These are phyloP conservation scores for Druceiella hillmani DNA, from an alignment of 2,888 invertebrate genomes.

Conservation along the genomic window DNA sequence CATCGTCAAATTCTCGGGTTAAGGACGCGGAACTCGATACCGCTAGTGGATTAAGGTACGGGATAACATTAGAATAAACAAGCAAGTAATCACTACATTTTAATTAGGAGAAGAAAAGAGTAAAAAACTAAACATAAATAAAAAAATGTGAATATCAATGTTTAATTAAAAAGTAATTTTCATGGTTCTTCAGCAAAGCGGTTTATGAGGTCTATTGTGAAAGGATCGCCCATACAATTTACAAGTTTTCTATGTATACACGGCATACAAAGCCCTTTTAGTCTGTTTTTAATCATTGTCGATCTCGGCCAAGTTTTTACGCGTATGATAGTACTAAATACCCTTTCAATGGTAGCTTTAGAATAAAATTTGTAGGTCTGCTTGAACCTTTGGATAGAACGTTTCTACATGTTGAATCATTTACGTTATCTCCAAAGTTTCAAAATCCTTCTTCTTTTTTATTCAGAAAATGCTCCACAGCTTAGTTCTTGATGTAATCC, in stretches of 20 bases:
- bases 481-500: slow-evolving; percentile 9
- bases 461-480: slow-evolving; percentile 10
- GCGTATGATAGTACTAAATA: slow-evolving; percentile 15
- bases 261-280: slow-evolving; percentile 13
- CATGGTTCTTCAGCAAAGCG: too few relatives aligned
- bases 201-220: slow-evolving; percentile 2
- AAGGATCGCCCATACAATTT: slow-evolving; percentile 6
- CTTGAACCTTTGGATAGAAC: slow-evolving; percentile 12
- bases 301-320: slow-evolving; percentile 18
- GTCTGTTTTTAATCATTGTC: slow-evolving; percentile 16
- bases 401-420: slow-evolving; percentile 9
- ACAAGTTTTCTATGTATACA: slow-evolving; percentile 10
- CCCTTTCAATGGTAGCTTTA: slow-evolving; percentile 16
- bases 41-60: too few relatives aligned
- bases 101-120: too few relatives aligned
- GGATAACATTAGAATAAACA: too few relatives aligned
- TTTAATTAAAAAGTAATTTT: too few relatives aligned
- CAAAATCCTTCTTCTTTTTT: slow-evolving; percentile 8
- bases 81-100: too few relatives aligned
- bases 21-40: too few relatives aligned
- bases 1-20: too few relatives aligned
- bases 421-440: slow-evolving; percentile 10
- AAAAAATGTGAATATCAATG: too few relatives aligned
- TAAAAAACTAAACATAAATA: too few relatives aligned
- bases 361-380: slow-evolving; percentile 13